Conservation (phyloP, 2,797 vertebrate species). For the Tokudaia tokunoshimensis region DNA sequence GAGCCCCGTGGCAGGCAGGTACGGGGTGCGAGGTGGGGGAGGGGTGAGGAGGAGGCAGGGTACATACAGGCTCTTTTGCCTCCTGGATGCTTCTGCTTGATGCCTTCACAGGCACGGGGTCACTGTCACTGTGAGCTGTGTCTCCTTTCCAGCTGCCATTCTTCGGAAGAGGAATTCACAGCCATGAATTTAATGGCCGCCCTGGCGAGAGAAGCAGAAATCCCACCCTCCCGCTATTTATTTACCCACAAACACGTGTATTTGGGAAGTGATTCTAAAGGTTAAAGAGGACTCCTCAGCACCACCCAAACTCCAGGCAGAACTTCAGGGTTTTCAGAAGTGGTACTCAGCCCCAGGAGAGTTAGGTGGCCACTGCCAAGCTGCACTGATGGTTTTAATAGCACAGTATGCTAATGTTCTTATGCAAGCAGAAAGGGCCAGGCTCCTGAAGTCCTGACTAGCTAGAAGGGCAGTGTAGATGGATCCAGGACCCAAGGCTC, state of each 20-base stretch:
- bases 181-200: background rate
- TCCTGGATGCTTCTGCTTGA: background rate
- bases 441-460: background rate
- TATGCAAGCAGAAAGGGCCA: background rate
- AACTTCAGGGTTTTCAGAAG: background rate
- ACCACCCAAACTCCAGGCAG: background rate
- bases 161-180: background rate
- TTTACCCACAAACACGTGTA: background rate
- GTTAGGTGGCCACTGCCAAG: background rate
- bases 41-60: no score
- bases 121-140: background rate
- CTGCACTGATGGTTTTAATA: background rate
- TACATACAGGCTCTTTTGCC: background rate
- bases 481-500: fast-evolving
- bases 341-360: background rate
- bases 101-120: background rate
- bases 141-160: background rate
- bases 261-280: background rate
- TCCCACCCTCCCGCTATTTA: background rate
- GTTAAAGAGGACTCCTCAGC: no score
- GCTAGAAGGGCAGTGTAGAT: fast-evolving
- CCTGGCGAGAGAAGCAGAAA: background rate
- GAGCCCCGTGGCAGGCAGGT: background rate
- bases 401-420: background rate
- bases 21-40: background rate